A percentile compares a stretch with the other conserved stretches of the same genome.
Conservation (phyloP, 2,888 invertebrate genomes). For the Drosophila melanosoma region DNA sequence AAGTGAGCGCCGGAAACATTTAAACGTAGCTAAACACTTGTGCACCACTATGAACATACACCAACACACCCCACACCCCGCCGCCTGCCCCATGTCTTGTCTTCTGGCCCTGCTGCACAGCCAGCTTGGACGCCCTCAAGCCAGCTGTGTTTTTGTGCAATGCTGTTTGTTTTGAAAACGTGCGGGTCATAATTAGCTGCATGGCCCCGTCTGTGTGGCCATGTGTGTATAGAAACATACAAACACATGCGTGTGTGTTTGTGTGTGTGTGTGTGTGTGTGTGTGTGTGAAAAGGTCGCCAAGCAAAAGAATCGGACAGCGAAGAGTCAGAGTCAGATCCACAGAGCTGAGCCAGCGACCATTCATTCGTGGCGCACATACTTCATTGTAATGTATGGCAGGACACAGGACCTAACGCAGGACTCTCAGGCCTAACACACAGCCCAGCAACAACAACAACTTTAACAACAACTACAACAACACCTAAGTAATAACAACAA, state of each 20-base stretch:
- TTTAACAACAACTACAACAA: conserved; percentile 19
- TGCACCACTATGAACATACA: conserved; percentile 34
- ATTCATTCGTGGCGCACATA: conserved; percentile 71
- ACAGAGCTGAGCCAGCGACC: conserved; percentile 45
- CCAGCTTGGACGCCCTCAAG: conserved; percentile 10
- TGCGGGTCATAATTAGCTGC: conserved; percentile 85
- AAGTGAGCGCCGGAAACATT: conserved; percentile 80
- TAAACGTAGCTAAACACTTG: conserved; percentile 80
- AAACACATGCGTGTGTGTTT: conserved; percentile 25
- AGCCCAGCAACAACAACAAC: conserved; percentile 36
- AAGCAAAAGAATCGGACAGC: conserved; percentile 66
- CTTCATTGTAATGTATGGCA: conserved; percentile 79
- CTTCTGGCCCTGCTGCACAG: neutral
- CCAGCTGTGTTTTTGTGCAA: conserved; percentile 24
- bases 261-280: conserved; percentile 27
- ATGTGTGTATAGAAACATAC: conserved; percentile 38
- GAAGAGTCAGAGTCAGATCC: conserved; percentile 15
- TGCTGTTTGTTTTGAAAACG: conserved; percentile 79
- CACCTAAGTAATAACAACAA: conserved; percentile 36
- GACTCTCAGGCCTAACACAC: conserved; percentile 48
- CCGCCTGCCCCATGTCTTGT: neutral
- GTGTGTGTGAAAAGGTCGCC: conserved; percentile 70
- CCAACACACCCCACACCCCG: neutral
- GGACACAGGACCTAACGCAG: conserved; percentile 44
- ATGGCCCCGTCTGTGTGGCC: conserved; percentile 63